A percentile compares a stretch with the other conserved stretches of the same genome.
Evolutionary conservation across 2,113 vertebrate species (phyloP).

Genomic region (Ophthalmolycus amberensis): DNA sequence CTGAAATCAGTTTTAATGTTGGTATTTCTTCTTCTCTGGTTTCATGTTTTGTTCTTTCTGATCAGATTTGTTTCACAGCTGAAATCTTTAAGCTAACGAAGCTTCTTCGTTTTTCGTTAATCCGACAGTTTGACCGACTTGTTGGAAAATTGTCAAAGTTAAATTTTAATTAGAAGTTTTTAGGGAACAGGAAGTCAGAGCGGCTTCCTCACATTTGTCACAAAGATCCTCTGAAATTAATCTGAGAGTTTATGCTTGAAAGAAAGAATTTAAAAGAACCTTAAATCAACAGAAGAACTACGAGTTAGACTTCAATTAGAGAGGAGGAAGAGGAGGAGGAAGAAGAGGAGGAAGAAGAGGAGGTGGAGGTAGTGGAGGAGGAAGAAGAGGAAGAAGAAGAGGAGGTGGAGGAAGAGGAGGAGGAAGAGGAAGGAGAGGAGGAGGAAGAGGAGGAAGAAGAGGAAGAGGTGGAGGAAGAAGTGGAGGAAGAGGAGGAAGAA

Average conservation of each 20-base stretch:
- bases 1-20: no score
- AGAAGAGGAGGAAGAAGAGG: no score
- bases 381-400: no score
- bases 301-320: not conserved
- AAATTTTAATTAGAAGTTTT: constrained; percentile 68
- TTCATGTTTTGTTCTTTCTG: no score
- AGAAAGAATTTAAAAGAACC: constrained; percentile 49
- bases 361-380: no score
- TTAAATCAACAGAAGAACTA: constrained; percentile 64
- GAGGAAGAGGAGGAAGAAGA: no score
- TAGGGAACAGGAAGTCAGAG: constrained; percentile 49
- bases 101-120: not conserved
- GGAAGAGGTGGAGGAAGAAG: no score
- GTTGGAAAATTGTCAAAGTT: constrained; percentile 55
- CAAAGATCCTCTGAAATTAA: constrained; percentile 63
- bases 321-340: not conserved
- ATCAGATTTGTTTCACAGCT: no score
- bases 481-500: no score
- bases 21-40: no score
- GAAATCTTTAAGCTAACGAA: not conserved
- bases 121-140: not conserved
- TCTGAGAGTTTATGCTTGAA: constrained; percentile 49
- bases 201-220: constrained; percentile 46
- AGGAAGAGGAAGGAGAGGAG: no score
- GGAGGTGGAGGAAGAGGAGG: no score